Conservation (phyloP, 2,113 vertebrate genomes). For the Crotalus horridus region DNA sequence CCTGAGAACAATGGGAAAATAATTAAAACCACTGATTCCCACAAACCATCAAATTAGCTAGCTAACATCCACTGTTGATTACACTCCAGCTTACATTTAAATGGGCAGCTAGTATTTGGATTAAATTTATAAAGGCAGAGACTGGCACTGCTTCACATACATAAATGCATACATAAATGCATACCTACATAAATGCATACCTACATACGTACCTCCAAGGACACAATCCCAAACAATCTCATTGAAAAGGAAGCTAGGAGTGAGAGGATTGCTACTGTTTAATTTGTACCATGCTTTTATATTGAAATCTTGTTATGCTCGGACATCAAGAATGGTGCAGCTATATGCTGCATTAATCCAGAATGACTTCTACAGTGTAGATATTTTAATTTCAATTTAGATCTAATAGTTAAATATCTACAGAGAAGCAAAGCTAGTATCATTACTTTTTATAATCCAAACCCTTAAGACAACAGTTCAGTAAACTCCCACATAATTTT, state of each 20-base stretch:
- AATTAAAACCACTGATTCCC: not conserved
- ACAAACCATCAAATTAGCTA: not conserved
- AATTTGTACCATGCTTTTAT: not conserved
- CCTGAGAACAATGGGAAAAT: not conserved
- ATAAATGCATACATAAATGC: not conserved
- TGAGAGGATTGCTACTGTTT: not conserved
- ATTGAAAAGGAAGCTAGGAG: not conserved
- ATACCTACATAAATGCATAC: not conserved
- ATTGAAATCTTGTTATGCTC: not conserved
- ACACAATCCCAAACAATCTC: not conserved
- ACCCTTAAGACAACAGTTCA: constrained; percentile 25
- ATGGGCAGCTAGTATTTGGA: not conserved
- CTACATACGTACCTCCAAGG: not conserved
- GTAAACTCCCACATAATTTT: not conserved
- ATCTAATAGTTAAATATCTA: not conserved
- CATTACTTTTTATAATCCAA: constrained; percentile 9
- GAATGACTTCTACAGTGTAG: not conserved
- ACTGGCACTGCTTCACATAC: not conserved
- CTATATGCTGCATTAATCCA: not conserved
- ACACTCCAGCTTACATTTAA: not conserved
- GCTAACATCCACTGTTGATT: not conserved
- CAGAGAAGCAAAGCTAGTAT: not conserved
- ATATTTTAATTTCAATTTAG: not conserved
- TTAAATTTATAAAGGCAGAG: not conserved
- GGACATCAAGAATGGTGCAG: not conserved